phyloP scores from a whole-genome alignment of 1,140 invertebrate genomes.

The Zaprionus davidi region DNA sequence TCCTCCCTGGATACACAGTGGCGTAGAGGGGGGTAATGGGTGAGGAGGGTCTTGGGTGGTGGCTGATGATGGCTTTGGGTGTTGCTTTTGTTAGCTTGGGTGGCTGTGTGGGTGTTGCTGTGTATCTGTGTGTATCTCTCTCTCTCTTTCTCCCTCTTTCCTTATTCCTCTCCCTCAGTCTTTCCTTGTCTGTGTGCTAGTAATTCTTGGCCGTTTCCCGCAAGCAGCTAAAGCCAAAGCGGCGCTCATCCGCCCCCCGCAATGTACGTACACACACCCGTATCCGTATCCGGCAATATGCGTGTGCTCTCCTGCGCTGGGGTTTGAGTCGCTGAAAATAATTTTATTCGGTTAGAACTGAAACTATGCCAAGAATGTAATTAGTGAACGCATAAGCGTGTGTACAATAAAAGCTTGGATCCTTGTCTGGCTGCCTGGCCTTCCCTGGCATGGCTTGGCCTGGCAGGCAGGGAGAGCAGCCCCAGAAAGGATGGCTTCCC shows the following conservation, averaged over 20 bases:
- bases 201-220: slow-evolving; percentile 35
- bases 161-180: neutral
- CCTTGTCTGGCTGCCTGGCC: slow-evolving; percentile 49
- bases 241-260: slow-evolving; percentile 7
- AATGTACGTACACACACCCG: slow-evolving; percentile 4
- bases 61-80: slow-evolving; percentile 19
- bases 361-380: slow-evolving; percentile 96
- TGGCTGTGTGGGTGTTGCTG: slow-evolving; percentile 15
- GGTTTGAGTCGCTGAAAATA: slow-evolving; percentile 68
- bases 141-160: neutral
- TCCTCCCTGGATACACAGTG: slow-evolving; percentile 16
- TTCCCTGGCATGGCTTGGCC: slow-evolving; percentile 2
- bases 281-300: slow-evolving; percentile 40
- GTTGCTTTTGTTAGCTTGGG: slow-evolving; percentile 6
- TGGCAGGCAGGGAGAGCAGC: slow-evolving; percentile 34
- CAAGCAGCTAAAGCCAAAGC: slow-evolving; percentile 6
- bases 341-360: slow-evolving; percentile 83
- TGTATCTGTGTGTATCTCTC: slow-evolving; percentile 4
- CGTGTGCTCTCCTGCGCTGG: slow-evolving; percentile 27
- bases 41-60: neutral
- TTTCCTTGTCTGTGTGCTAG: slow-evolving; percentile 20
- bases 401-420: slow-evolving; percentile 74
- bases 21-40: neutral
- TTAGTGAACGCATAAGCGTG: slow-evolving; percentile 90
- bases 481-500: slow-evolving; percentile 43